Conservation (phyloP, 2,888 invertebrate species). For the Eurytoma adleriae region DNA sequence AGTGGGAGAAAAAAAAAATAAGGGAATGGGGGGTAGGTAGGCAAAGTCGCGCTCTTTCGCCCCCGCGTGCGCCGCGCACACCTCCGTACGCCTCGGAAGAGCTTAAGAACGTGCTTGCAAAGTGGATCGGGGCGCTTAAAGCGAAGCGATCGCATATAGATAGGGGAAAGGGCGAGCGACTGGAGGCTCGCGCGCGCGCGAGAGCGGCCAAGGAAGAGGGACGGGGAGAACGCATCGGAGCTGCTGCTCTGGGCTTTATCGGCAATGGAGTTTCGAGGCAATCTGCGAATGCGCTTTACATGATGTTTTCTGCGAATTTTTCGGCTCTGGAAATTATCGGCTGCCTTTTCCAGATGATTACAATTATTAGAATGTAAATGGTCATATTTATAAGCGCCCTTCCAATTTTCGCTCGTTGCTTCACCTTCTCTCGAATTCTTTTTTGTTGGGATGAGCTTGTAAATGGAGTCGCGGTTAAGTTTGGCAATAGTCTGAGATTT, state of each 20-base stretch:
- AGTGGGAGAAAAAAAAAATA: background rate
- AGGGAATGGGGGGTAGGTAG: background rate
- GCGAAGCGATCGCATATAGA: conserved; percentile 37
- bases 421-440: too few relatives aligned
- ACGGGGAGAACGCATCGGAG: conserved; percentile 15
- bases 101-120: conserved; percentile 46
- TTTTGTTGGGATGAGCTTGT: too few relatives aligned
- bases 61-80: background rate
- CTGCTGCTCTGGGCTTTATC: conserved; percentile 24
- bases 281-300: conserved; percentile 21
- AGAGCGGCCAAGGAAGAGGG: conserved; percentile 7
- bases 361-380: background rate
- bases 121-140: conserved; percentile 44
- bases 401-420: too few relatives aligned
- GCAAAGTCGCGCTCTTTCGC: background rate
- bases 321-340: background rate
- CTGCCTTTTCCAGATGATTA: too few relatives aligned
- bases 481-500: too few relatives aligned
- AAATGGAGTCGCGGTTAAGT: too few relatives aligned
- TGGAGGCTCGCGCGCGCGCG: background rate
- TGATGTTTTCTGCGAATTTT: conserved; percentile 14
- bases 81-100: background rate
- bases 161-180: background rate
- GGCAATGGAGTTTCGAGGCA: conserved; percentile 3
- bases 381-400: too few relatives aligned